Percentiles rank a stretch among this genome's conserved stretches.
phyloP scores from a whole-genome alignment of 1,140 invertebrate species.

The Calephelis virginiensis region DNA sequence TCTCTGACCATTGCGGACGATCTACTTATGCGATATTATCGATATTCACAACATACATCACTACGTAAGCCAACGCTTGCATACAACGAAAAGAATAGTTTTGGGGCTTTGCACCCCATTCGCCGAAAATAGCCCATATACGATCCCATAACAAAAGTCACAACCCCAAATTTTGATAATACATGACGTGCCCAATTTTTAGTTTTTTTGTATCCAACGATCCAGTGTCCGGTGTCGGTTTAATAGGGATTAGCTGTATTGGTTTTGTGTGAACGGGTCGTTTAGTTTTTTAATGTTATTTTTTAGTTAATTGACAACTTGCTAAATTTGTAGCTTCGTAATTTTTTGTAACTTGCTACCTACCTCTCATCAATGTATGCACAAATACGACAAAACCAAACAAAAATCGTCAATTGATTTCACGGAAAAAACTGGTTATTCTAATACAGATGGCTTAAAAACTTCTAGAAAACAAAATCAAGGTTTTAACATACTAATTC shows the following conservation, averaged over 20 bases:
- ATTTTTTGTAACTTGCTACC: too few species aligned
- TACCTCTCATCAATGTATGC: too few species aligned
- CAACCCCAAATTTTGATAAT: conserved; percentile 55
- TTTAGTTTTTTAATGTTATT: conserved; percentile 47
- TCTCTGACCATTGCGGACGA: too few species aligned
- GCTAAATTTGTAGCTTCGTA: background rate
- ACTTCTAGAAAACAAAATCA: too few species aligned
- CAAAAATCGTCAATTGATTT: too few species aligned
- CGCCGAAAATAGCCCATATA: conserved; percentile 42
- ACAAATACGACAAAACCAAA: too few species aligned
- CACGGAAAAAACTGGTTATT: too few species aligned
- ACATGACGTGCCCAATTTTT: conserved; percentile 37
- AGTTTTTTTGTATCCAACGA: conserved; percentile 40
- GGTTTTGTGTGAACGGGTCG: conserved; percentile 42
- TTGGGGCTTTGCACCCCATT: conserved; percentile 48
- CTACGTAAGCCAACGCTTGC: conserved; percentile 32
- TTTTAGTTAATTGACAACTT: conserved; percentile 13
- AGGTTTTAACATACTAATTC: too few species aligned
- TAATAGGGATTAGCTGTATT: conserved; percentile 55
- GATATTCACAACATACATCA: conserved; percentile 3
- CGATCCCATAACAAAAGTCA: conserved; percentile 58
- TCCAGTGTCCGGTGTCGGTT: conserved; percentile 53
- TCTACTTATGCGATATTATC: too few species aligned
- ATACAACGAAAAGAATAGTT: conserved; percentile 49
- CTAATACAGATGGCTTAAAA: too few species aligned